Percentiles rank a stretch among this genome's conserved stretches.
Evolutionary conservation across 2,113 vertebrate species (phyloP).

Genomic region (Melanotaenia duboulayi): DNA sequence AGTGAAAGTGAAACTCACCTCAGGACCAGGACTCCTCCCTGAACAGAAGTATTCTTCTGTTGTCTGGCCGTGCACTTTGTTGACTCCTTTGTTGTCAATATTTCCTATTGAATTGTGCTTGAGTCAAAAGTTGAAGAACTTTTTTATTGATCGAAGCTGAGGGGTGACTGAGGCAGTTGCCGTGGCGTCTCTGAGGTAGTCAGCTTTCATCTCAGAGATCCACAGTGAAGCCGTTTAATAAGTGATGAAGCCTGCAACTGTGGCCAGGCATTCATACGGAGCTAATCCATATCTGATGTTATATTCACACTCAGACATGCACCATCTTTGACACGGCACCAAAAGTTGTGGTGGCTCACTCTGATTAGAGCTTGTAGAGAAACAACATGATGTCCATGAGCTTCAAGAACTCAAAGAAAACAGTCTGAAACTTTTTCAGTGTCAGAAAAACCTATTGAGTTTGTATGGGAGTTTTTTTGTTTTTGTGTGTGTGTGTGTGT

Average conservation of each 20-base stretch:
- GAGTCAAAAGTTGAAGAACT: slow-evolving; percentile 58
- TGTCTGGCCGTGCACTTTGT: slow-evolving; percentile 9
- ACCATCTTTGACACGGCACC: slow-evolving; percentile 8
- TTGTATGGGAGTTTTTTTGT: too few relatives aligned
- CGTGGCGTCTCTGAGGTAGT: slow-evolving; percentile 37
- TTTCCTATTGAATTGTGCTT: slow-evolving; percentile 31
- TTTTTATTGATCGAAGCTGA: slow-evolving; percentile 53
- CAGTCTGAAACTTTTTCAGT: neutral
- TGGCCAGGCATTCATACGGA: slow-evolving; percentile 36
- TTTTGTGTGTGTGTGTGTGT: too few relatives aligned
- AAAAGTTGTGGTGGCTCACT: neutral
- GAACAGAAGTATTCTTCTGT: slow-evolving; percentile 16
- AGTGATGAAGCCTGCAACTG: slow-evolving; percentile 57
- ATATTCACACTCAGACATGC: slow-evolving; percentile 30
- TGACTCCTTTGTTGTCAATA: slow-evolving; percentile 38
- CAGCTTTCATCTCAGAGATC: slow-evolving; percentile 54
- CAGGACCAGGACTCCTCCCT: neutral
- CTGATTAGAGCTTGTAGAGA: neutral
- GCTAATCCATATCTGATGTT: slow-evolving; percentile 57
- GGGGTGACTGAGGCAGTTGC: slow-evolving; percentile 34
- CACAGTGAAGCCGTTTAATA: slow-evolving; percentile 57
- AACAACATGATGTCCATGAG: neutral
- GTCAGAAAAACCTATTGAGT: too few relatives aligned
- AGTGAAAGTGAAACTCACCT: slow-evolving; percentile 26
- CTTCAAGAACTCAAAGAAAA: neutral